Base-by-base conservation (phyloP, 2,888 invertebrate species). In the Lingula anatina region DNA sequence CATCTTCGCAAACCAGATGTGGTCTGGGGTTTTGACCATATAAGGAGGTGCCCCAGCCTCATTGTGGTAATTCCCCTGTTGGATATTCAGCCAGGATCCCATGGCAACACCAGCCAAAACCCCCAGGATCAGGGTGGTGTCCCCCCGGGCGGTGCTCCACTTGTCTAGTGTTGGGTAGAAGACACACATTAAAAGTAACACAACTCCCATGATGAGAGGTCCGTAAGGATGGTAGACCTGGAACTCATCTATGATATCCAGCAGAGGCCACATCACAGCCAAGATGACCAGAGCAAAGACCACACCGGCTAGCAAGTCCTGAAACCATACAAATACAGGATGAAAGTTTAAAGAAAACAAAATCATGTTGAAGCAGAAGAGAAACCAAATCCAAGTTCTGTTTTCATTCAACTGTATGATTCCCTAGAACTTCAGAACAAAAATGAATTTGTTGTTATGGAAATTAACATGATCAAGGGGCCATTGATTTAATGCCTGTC, bases 81-180 rank as follows among this genome's bases (percentile, higher is more conserved):
- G 88, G 75, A 85, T 90, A 79, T 89, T 89, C 37, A 87, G 78
- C 92, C 91, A 92, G 4, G 89, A 84, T 21, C 90, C 92, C 2
- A 84, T 75, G 43, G 86, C 83, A 54, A 90, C 82, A 44, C 92
- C 92, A 1, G 64, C 60, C 23, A 59, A 66, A 23, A 68, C 65
- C 5, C 59, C 89, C 57, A 92, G 82, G 59, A 92, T 87, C 83
- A 90, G 87, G 1, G 90, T 85, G 0, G 93, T 93, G 77, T 94
- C 93, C 24, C 91, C 90, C 69, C 93, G 68, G 2, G 92, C 91
- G 5, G 92, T 91, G 46, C 90, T 92, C 91, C 92, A 92, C 66
- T 85, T 86, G 60, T 88, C 86, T 45, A 88, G 85, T 57, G 84
- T 83, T 0, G 93, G 94, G 76, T 91, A 89, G 71, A 84, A 86